phyloP scores from a whole-genome alignment of 2,888 invertebrate species.

The Villa cingulata region DNA sequence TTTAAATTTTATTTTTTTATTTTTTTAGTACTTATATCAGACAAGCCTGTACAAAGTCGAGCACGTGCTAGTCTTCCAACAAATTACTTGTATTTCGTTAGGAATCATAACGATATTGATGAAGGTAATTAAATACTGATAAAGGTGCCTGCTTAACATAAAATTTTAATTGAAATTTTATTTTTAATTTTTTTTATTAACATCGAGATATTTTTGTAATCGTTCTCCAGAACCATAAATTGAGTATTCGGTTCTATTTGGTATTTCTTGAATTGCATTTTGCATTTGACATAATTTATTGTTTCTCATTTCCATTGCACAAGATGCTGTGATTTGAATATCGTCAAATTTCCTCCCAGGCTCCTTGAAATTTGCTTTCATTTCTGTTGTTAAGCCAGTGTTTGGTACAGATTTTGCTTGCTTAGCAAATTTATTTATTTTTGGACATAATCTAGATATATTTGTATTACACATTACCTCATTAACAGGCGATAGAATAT shows the following conservation, averaged over 20 bases:
- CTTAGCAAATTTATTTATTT: conserved; percentile 9
- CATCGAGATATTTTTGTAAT: conserved; percentile 5
- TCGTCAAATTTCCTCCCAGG: background rate
- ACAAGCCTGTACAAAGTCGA: conserved; percentile 19
- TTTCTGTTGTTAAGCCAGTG: conserved; percentile 2
- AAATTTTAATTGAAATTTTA: too few species aligned
- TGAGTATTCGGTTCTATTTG: conserved; percentile 13
- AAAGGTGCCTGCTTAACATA: too few species aligned
- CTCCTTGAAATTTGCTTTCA: background rate
- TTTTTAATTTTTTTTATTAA: too few species aligned
- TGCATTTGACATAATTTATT: background rate
- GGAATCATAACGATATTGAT: background rate
- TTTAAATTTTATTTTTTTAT: too few species aligned
- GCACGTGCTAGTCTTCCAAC: conserved; percentile 20
- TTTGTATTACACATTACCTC: too few species aligned
- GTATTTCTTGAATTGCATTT: background rate
- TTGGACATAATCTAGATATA: too few species aligned
- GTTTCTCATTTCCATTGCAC: background rate
- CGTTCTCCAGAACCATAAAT: conserved; percentile 16
- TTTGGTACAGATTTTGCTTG: too few species aligned
- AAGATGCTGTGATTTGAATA: background rate
- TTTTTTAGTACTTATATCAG: conserved; percentile 13
- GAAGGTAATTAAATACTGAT: background rate
- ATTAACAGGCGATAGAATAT: too few species aligned
- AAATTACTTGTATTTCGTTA: conserved; percentile 17